Evolutionary conservation across 2,888 invertebrate species (phyloP), one percentile per base, ranked within the genome.

Genomic region (Ornithoptera alexandrae): DNA sequence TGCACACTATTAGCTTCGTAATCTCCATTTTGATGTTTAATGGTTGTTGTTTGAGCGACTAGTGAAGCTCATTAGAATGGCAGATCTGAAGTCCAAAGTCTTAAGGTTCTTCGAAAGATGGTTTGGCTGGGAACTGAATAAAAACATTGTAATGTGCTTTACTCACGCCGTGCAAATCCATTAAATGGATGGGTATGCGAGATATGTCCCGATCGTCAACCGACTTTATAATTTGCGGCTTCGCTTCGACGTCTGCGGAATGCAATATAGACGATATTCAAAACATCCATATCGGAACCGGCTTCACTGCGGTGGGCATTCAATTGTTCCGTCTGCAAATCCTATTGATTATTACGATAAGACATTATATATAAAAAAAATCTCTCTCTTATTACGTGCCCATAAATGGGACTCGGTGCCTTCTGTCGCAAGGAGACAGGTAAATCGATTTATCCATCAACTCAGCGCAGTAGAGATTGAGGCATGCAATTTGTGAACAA

Each of bases 191-290:
- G 7, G 57, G 69, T 58, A 65, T 66, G 30, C 58, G 42, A 62
- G 69, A 63, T 67, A 70, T 59, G 70, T 67, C 70, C 42, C 50
- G 63, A 53, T 39, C 67, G 70, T 70, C 63, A 67, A 42, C 63
- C 70, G 70, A 63, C 66, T 67, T 67, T 63, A 69, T 76, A 77
- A 74, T 77, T 79, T 78, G 78, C 76, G 77, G 79, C 73, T 73
- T 66, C 73, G 73, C 39, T 64, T 70, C 62, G 72, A 71, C 73
- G 71, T 71, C 71, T 71, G 57, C 69, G 79, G 79, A 76, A 81
- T 81, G 80, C 78, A 80, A 81, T 82, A 81, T 77, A 73, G 75
- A 65, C 62, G 62, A 77, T 78, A 79, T 80, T 79, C 80, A 79
- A 80, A 78, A 80, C 79, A 77, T 78, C 75, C 71, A 62, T 57